A percentile compares a stretch with the other conserved stretches of the same genome.
Conservation (phyloP, 2,888 invertebrate genomes). For the Aporophyla lueneburgensis region DNA sequence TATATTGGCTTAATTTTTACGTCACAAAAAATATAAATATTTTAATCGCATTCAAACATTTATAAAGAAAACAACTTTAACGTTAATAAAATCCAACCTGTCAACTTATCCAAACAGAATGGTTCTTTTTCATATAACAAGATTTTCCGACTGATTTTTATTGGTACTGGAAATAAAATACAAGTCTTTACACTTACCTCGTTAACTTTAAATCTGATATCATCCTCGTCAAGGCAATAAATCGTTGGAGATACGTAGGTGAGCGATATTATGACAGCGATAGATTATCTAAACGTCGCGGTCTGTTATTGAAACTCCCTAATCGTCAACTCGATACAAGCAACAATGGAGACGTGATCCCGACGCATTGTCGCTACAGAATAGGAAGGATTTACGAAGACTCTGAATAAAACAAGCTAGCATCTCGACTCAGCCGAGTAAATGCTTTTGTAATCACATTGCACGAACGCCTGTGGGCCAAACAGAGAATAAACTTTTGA, state of each 20-base stretch:
- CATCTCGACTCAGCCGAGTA: constrained; percentile 78
- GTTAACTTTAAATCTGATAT: constrained; percentile 7
- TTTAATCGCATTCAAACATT: neutral
- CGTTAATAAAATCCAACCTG: neutral
- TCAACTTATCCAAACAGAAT: neutral
- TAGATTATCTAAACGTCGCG: constrained; percentile 73
- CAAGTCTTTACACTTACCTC: neutral
- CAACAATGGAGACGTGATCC: constrained; percentile 84
- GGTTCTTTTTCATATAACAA: too few species aligned
- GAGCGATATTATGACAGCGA: constrained; percentile 71
- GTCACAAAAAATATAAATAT: neutral
- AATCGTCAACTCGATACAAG: constrained; percentile 85
- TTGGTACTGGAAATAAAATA: neutral
- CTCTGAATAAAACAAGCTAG: constrained; percentile 85
- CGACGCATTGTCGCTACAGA: constrained; percentile 84
- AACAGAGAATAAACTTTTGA: constrained; percentile 74
- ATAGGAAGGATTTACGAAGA: constrained; percentile 85
- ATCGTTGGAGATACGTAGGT: constrained; percentile 16
- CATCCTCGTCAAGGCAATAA: constrained; percentile 21
- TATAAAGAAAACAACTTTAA: too few species aligned
- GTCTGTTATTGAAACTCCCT: constrained; percentile 82
- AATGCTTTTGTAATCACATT: constrained; percentile 84
- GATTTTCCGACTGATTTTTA: neutral
- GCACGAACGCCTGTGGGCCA: constrained; percentile 73
- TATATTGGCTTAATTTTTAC: neutral